Base-by-base conservation (phyloP, 2,113 vertebrate species). In the Mugil cephalus region DNA sequence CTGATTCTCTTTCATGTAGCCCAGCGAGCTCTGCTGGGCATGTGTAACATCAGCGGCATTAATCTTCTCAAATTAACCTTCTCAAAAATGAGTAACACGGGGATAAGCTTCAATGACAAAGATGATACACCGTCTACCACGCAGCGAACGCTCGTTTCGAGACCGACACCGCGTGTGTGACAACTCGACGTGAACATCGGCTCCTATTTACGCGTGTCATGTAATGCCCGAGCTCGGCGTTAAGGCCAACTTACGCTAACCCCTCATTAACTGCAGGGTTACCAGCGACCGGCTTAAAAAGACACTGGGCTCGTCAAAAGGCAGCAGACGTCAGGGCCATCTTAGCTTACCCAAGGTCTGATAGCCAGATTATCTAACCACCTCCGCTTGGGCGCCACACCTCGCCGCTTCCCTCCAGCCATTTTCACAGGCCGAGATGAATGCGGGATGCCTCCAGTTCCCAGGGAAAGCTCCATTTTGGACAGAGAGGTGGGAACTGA, bases 361-460 rank as follows among this genome's bases (percentile, higher is more conserved):
- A 83, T 63, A 72, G 85, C 36, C 48, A 73, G 85, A 83, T 89
- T 80, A 83, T 66, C 63, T 74, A 55, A 83, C 81, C 81, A 70
- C 39, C 72, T 85, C 53, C 9, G 54, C 61, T 74, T 14, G 59
- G 85, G 76, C 24, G 82, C 85, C 83, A 83, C 87, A 83, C 83
- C 82, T 87, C 24, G 5, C 36, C 12, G 53, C 34, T 77, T 77
- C 72, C 75, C 77, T 79, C 38, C 58, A 68, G 88, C 66, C 69
- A 70, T 85, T 74, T 65, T 75, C 51, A 79, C 74, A 51, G 54
- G 43, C 51, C 17, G 24, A 65, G 47, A 70, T 73, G 69, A 83
- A 73, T 34, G 61, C 7, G 10, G 56, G 30, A 70, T 6, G 65
- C 48, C 69, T 75, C 35, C 54, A 17, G 56, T 83, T 90, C 84